Evolutionary conservation across 2,888 invertebrate genomes (phyloP).

Genomic region (Exocentrus adspersus): DNA sequence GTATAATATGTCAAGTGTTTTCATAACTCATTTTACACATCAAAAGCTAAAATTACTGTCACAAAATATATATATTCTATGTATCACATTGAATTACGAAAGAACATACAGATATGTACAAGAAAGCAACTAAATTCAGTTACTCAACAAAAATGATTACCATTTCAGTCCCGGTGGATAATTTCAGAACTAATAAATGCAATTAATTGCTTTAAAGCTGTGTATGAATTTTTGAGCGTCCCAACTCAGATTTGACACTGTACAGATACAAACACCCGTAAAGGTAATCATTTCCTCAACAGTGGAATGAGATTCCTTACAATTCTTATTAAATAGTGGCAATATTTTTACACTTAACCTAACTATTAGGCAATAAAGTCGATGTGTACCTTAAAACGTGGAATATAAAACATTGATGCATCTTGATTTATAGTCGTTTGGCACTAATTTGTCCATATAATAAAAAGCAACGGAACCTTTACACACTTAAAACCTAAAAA

Average conservation of each 20-base stretch:
- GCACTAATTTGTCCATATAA: conserved; percentile 19
- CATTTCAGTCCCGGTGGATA: too few species aligned
- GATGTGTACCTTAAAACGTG: not conserved
- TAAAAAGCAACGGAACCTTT: not conserved
- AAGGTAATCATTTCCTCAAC: not conserved
- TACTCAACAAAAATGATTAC: not conserved
- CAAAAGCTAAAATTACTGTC: conserved; percentile 30
- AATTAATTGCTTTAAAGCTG: too few species aligned
- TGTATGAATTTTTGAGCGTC: too few species aligned
- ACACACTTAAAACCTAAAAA: too few species aligned
- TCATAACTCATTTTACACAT: conserved; percentile 24
- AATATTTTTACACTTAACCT: conserved; percentile 4
- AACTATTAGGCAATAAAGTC: conserved; percentile 13
- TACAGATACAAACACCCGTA: too few species aligned
- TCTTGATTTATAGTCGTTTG: conserved; percentile 10
- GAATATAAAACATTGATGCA: not conserved
- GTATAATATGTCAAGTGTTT: conserved; percentile 11
- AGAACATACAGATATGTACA: conserved; percentile 8
- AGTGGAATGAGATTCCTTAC: not conserved
- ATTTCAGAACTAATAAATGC: too few species aligned
- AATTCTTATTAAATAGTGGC: not conserved
- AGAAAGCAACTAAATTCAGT: not conserved
- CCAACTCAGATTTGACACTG: too few species aligned
- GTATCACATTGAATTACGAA: conserved; percentile 31
- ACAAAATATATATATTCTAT: conserved; percentile 27